Percentiles rank a stretch among this genome's conserved stretches.
Evolutionary conservation across 64 coral and sea anemone species (phyloP).

Genomic region (Anthopleura sola): DNA sequence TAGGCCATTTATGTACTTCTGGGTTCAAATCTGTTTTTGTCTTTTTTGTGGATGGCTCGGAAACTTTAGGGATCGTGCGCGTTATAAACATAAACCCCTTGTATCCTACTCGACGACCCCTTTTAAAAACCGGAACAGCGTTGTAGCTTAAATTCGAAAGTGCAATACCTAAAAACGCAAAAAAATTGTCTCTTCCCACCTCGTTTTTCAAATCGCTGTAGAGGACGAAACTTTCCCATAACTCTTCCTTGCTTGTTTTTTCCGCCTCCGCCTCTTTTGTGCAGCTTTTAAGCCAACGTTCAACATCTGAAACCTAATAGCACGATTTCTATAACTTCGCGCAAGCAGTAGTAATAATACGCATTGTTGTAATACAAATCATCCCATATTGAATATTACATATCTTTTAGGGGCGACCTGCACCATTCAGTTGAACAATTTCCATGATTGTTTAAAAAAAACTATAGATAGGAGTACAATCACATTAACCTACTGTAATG

Average conservation of each 20-base stretch:
- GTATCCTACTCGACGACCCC: constrained; percentile 25
- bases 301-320: constrained; percentile 12
- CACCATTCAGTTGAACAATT: too few species aligned
- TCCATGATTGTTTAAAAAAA: too few species aligned
- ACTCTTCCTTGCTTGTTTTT: constrained; percentile 16
- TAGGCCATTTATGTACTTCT: too few species aligned
- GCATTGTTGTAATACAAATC: too few species aligned
- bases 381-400: too few species aligned
- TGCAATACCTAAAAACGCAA: constrained; percentile 20
- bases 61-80: background rate
- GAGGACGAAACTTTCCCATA: constrained; percentile 21
- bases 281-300: constrained; percentile 11
- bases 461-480: too few species aligned
- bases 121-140: constrained; percentile 10
- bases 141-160: constrained; percentile 23
- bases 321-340: background rate
- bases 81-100: background rate
- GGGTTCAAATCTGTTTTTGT: background rate
- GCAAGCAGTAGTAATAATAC: too few species aligned
- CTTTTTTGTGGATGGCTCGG: constrained; percentile 1
- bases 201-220: background rate
- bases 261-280: constrained; percentile 9
- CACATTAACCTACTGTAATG: too few species aligned
- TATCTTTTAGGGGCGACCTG: too few species aligned
- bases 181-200: constrained; percentile 34